A percentile compares a stretch with the other conserved stretches of the same genome.
phyloP scores from a whole-genome alignment of 2,113 vertebrate species.

The Ptilonorhynchus violaceus region DNA sequence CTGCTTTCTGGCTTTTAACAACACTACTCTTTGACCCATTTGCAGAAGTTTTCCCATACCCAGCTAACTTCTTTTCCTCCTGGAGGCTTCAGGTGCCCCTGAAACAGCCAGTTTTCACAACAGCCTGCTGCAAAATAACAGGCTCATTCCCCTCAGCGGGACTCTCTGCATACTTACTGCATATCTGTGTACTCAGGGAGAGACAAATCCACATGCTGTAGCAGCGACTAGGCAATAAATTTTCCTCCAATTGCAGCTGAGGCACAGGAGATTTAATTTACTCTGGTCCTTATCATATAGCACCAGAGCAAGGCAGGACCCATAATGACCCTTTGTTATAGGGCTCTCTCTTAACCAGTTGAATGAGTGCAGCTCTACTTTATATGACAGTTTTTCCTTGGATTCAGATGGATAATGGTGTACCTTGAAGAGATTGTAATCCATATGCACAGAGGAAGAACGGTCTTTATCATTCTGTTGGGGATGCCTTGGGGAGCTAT shows the following conservation, averaged over 20 bases:
- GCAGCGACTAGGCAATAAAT: neutral
- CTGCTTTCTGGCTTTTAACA: conserved; percentile 43
- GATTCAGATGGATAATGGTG: neutral
- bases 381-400: neutral
- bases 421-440: neutral
- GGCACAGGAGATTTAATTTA: neutral
- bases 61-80: neutral
- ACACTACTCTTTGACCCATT: neutral
- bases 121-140: neutral
- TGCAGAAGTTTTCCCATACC: neutral
- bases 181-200: neutral
- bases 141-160: neutral
- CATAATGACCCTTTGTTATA: neutral
- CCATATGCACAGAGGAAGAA: neutral
- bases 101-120: neutral
- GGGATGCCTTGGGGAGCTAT: neutral
- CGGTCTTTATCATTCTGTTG: neutral
- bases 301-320: neutral
- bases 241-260: neutral
- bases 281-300: neutral
- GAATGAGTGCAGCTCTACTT: neutral
- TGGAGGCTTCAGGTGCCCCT: neutral
- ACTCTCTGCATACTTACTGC: neutral
- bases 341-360: neutral
- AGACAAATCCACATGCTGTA: neutral